Evolutionary conservation across 2,113 vertebrate species (phyloP).

Genomic region (Mesembrinibis cayennensis): DNA sequence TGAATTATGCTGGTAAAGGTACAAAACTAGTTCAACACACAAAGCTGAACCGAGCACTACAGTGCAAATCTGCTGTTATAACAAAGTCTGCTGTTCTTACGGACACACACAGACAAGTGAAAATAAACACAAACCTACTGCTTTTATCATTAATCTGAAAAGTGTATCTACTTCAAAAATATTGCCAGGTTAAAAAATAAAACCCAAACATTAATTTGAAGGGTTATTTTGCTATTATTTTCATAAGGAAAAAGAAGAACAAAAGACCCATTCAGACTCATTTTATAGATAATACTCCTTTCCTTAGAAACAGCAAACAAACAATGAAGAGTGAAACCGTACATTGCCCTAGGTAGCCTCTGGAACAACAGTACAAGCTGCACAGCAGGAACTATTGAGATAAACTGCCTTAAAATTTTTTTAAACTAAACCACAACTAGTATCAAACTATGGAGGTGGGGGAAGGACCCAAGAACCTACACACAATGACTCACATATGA

Average conservation of each 20-base stretch:
- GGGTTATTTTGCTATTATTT: neutral
- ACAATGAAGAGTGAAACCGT: neutral
- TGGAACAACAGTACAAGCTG: neutral
- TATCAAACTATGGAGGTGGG: neutral
- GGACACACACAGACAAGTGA: neutral
- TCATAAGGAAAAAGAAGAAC: neutral
- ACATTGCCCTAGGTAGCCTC: neutral
- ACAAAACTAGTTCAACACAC: neutral
- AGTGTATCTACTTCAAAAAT: neutral
- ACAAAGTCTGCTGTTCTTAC: neutral
- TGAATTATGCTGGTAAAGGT: neutral
- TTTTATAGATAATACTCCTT: neutral
- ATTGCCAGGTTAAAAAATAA: neutral
- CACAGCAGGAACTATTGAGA: neutral
- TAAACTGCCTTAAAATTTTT: neutral
- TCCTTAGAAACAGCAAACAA: slow-evolving; percentile 15
- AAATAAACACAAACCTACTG: neutral
- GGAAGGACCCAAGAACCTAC: neutral
- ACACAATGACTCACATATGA: neutral
- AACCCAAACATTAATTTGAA: neutral
- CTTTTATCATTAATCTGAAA: neutral
- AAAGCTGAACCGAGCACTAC: accelerated
- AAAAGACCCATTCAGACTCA: neutral
- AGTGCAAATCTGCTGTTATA: neutral
- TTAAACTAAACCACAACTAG: neutral